phyloP scores from a whole-genome alignment of 2,113 vertebrate genomes.

The Marcusenius ussheri region DNA sequence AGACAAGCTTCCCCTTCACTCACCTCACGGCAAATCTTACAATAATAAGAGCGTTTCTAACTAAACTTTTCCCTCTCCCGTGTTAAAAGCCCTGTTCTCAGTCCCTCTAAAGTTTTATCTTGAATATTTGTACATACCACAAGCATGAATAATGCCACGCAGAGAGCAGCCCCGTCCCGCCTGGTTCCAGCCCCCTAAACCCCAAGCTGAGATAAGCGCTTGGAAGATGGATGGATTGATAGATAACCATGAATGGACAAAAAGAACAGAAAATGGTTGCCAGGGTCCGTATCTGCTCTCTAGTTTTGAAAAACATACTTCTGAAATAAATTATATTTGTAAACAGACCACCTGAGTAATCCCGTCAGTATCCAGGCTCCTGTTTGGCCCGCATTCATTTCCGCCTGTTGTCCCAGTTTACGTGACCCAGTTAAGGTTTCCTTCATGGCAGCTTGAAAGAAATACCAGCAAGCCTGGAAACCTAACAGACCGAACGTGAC shows the following conservation, averaged over 20 bases:
- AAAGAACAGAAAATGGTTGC: not conserved
- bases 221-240: not conserved
- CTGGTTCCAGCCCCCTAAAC: not conserved
- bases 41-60: not conserved
- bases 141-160: not conserved
- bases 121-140: not conserved
- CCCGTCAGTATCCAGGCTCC: not conserved
- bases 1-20: not conserved
- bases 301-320: not conserved
- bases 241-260: not conserved
- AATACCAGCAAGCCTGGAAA: not conserved
- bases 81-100: not conserved
- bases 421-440: not conserved
- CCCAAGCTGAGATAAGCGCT: not conserved
- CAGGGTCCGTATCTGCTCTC: not conserved
- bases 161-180: not conserved
- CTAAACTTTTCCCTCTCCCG: not conserved
- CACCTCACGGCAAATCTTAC: not conserved
- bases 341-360: not conserved
- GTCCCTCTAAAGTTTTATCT: not conserved
- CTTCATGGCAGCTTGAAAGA: not conserved
- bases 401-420: not conserved
- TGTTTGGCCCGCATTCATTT: not conserved
- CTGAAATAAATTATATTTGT: not conserved
- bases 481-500: not conserved